These are phyloP conservation scores for Meda fulgida DNA, from an alignment of 2,797 vertebrate genomes.

Conservation along the genomic window DNA sequence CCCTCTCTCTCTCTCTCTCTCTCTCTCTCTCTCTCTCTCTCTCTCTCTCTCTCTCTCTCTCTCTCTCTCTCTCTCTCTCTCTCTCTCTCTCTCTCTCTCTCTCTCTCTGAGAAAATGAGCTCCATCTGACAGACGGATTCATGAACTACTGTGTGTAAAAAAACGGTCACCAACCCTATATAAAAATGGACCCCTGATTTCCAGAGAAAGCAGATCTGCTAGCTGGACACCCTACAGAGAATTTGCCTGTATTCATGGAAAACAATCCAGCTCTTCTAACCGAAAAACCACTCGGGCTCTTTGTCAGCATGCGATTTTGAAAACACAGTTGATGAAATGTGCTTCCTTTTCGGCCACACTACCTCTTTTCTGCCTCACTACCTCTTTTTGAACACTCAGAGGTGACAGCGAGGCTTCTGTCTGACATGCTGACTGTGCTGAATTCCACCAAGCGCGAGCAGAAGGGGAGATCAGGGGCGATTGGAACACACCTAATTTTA, in stretches of 20 bases:
- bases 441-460: background rate
- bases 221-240: background rate
- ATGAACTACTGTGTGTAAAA: conserved; percentile 14
- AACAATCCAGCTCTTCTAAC: conserved; percentile 24
- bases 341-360: conserved; percentile 34
- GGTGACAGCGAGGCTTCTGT: conserved; percentile 9
- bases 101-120: background rate
- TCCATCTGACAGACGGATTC: conserved; percentile 21
- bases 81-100: background rate
- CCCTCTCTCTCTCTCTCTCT: background rate
- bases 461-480: background rate
- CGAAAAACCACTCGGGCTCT: conserved; percentile 24
- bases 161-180: conserved; percentile 24
- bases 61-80: background rate
- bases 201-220: conserved; percentile 13
- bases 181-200: conserved; percentile 26
- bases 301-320: conserved; percentile 15
- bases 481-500: background rate
- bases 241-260: conserved; percentile 31
- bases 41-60: background rate
- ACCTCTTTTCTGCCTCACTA: conserved; percentile 33
- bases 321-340: conserved; percentile 30
- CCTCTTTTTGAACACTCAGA: conserved; percentile 27
- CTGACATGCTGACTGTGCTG: background rate
- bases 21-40: no score